Base-by-base conservation (phyloP, 2,113 vertebrate genomes). In the Sisor rabdophorus region DNA sequence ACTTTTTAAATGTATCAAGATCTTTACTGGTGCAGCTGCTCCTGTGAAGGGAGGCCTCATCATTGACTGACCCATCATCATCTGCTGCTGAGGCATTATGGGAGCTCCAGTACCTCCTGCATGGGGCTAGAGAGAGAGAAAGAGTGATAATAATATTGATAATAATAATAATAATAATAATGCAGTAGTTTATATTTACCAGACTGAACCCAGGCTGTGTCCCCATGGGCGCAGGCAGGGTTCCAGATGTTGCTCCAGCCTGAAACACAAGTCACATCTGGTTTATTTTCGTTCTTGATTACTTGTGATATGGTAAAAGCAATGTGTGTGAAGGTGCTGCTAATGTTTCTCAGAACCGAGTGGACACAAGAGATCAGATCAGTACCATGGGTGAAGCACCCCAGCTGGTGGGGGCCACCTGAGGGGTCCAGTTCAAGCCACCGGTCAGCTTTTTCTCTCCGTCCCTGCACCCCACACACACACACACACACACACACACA, bases 21-120 rank as follows among this genome's bases (percentile, higher is more conserved):
- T 87, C 82, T 78, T 86, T 87, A 98, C 96, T 88, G 95, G 90
- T 81, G 88, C 93, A 82, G 93, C 68, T 12, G 93, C 85, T 26
- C 92, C 94, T 88, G 93, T 91, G 26, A 95, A 97, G 0, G 95
- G 87, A 44, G 96, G 95, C 86, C 96, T 94, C 93, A 98, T 97
- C 93, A 98, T 94, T 16, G 97, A 92, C 86, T 98, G 97, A n/a
- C 93, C 93, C 5, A 97, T 98, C 92, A 98, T 95, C 87, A 96
- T 93, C 0, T 95, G 64, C 83, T 93, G 94, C 83, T 93, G 94
- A 55, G 95, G 92, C 94, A 98, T 97, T 93, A 96, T 91, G 79
- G 95, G 91, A 82, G 94, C 93, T 40, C 94, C 94, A 9, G 94
- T 82, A 15, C 92, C 95, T 63, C 89, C 94, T 73, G 93, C 85